Percentiles rank a stretch among this genome's conserved stretches.
These are phyloP conservation scores for Leptopterna dolabrata DNA, from an alignment of 2,888 invertebrate species.

Conservation along the genomic window DNA sequence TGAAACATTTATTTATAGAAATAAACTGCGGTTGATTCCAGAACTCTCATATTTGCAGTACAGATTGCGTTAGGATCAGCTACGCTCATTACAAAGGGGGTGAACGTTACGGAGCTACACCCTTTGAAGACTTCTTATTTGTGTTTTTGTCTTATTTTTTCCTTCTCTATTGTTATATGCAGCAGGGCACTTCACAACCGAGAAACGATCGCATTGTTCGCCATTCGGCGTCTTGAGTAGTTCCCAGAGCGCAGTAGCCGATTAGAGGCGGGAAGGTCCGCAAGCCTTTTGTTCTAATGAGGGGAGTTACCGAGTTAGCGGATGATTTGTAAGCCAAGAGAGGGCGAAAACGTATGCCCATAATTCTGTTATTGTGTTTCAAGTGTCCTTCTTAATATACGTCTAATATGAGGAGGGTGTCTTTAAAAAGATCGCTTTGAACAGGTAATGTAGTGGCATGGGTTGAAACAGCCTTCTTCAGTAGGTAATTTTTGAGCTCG, in stretches of 20 bases:
- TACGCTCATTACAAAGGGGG: not conserved
- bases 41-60: too few species aligned
- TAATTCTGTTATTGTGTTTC: slow-evolving; percentile 1
- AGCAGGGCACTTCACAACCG: not conserved
- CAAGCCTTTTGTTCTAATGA: not conserved
- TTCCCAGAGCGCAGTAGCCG: not conserved
- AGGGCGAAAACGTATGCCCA: not conserved
- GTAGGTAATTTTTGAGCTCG: too few species aligned
- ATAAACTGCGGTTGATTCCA: too few species aligned
- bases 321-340: not conserved
- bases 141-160: not conserved
- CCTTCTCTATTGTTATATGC: not conserved
- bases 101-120: not conserved
- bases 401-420: slow-evolving; percentile 1
- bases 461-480: too few species aligned
- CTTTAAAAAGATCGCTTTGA: not conserved
- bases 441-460: not conserved
- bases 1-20: too few species aligned
- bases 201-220: not conserved
- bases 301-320: not conserved
- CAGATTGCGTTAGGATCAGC: not conserved
- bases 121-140: not conserved
- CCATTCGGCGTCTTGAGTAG: not conserved
- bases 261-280: not conserved
- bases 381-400: slow-evolving; percentile 19